Conservation (phyloP, 53 echinoderm and acorn worm species). For the Arbacia lixula region DNA sequence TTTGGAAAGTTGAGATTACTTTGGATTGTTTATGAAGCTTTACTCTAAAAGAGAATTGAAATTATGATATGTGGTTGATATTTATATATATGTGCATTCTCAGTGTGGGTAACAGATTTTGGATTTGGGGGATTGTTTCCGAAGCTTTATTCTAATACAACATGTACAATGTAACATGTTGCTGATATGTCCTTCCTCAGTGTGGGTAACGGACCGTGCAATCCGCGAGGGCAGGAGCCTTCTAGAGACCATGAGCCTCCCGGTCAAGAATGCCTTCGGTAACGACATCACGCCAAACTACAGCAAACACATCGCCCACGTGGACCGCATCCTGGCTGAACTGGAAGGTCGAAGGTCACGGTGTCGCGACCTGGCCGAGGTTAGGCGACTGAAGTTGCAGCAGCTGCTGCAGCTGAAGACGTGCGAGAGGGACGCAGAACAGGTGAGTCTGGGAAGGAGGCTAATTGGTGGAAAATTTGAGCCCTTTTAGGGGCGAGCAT, state of each 20-base stretch:
- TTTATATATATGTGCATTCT: too few species aligned
- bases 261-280: constrained; percentile 94
- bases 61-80: too few species aligned
- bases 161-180: too few species aligned
- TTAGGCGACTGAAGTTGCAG: constrained; percentile 84
- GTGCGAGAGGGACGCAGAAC: constrained; percentile 96
- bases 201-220: constrained; percentile 69
- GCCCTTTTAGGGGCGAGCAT: too few species aligned
- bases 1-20: too few species aligned
- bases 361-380: constrained; percentile 80
- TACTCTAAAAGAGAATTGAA: too few species aligned
- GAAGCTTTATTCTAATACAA: too few species aligned
- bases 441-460: constrained; percentile 66
- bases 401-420: constrained; percentile 89
- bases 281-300: constrained; percentile 93
- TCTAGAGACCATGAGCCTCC: constrained; percentile 84
- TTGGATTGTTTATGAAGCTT: too few species aligned
- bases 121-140: too few species aligned
- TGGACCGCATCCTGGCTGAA: constrained; percentile 75
- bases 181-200: too few species aligned
- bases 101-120: too few species aligned
- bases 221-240: constrained; percentile 80
- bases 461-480: too few species aligned
- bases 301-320: constrained; percentile 67
- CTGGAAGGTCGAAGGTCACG: constrained; percentile 70